Percentiles rank a stretch among this genome's conserved stretches.
Conservation (phyloP, 1,140 invertebrate species). For the Zaprionus ornatus region DNA sequence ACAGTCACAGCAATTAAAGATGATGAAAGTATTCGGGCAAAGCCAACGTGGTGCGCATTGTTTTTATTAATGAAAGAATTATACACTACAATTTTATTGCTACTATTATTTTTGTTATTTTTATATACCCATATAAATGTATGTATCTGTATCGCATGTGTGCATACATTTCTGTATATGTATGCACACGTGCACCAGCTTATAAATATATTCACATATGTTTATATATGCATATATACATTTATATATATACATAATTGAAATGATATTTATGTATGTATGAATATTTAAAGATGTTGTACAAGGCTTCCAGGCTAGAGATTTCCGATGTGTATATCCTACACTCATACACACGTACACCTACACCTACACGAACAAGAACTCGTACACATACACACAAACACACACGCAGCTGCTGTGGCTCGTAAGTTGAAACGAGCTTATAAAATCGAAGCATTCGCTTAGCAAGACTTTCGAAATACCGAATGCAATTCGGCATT, state of each 20-base stretch:
- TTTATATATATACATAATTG: constrained; percentile 75
- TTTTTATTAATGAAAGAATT: constrained; percentile 76
- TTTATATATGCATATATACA: constrained; percentile 68
- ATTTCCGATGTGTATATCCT: constrained; percentile 51
- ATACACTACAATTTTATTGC: constrained; percentile 80
- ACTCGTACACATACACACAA: constrained; percentile 7
- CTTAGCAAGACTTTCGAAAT: constrained; percentile 57
- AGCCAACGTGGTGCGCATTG: constrained; percentile 65
- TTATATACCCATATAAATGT: constrained; percentile 68
- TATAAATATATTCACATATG: constrained; percentile 37
- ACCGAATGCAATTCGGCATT: constrained; percentile 69
- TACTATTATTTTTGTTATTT: constrained; percentile 79
- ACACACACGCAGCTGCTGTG: constrained; percentile 42
- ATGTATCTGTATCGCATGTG: constrained; percentile 52
- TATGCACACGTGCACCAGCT: neutral
- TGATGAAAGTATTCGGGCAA: constrained; percentile 69
- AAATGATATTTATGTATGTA: constrained; percentile 72
- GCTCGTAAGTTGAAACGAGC: constrained; percentile 51
- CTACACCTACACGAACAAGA: neutral
- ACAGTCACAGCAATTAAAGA: constrained; percentile 70
- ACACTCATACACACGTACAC: constrained; percentile 26
- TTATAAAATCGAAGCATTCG: constrained; percentile 64
- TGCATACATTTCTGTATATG: constrained; percentile 56
- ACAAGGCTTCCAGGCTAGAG: constrained; percentile 76
- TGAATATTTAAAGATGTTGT: constrained; percentile 73